Conservation (phyloP, 2,797 vertebrate species). For the Intellagama lesueurii region DNA sequence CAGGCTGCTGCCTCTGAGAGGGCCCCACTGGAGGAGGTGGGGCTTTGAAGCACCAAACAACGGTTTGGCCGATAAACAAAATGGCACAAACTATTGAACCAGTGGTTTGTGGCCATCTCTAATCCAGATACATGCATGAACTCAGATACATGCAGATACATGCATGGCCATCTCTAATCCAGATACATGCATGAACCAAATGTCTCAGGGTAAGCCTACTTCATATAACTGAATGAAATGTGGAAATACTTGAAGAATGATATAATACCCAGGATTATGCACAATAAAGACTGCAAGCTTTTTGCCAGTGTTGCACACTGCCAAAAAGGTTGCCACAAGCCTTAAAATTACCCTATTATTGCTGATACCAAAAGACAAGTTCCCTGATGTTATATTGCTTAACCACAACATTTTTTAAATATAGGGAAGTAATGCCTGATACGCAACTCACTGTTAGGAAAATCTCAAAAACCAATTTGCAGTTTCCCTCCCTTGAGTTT, state of each 20-base stretch:
- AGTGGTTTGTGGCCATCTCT: too few relatives aligned
- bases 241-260: background rate
- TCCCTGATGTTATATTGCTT: background rate
- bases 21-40: too few relatives aligned
- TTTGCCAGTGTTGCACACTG: fast-evolving
- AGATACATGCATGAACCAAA: too few relatives aligned
- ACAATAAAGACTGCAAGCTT: background rate
- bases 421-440: slow-evolving; percentile 36
- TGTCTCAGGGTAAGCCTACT: background rate
- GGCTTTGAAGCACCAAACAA: too few relatives aligned
- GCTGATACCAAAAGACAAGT: background rate
- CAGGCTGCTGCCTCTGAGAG: too few relatives aligned
- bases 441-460: slow-evolving; percentile 47
- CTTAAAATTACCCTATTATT: background rate
- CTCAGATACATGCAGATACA: too few relatives aligned
- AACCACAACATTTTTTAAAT: slow-evolving; percentile 53
- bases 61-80: too few relatives aligned
- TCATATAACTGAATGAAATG: background rate
- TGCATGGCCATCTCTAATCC: too few relatives aligned
- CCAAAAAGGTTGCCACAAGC: background rate
- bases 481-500: slow-evolving; percentile 48
- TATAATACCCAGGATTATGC: background rate
- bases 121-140: too few relatives aligned
- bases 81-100: too few relatives aligned
- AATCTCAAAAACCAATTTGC: slow-evolving; percentile 62